Base-by-base conservation (phyloP, 2,113 vertebrate genomes). In the Anarrhichthys ocellatus region DNA sequence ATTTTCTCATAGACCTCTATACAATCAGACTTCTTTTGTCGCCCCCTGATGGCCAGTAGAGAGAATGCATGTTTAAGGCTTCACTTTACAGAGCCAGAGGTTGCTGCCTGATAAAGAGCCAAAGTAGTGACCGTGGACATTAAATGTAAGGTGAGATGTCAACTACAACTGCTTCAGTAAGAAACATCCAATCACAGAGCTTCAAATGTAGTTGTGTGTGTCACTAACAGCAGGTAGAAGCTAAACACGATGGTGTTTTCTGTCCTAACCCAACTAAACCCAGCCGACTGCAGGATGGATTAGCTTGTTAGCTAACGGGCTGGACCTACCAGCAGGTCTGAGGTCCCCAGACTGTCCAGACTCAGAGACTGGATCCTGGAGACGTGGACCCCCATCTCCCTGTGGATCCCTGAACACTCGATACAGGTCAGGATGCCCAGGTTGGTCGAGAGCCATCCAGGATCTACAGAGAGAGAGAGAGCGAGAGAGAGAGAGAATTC, bases 331-430 rank as follows among this genome's bases (percentile, higher is more conserved):
- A 93, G 78, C 71, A 93, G 72, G 76, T 93, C 92, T 24, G 92
- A 92, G 2, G 92, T 92, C 34, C 92, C 91, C 44, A 93, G 82
- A 70, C 89, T 92, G 58, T 93, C 92, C 74, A 92, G 64, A 34
- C 88, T 93, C 32, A 93, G 79, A 40, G 89, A 92, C 78, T 89
- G 82, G 48, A 93, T 92, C 80, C 91, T 85, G 64, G 92, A 93
- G 50, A 92, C 72, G 13, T 93, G 92, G 44, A 91, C 89, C 7
- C 91, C 92, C 92, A 92, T 91, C 82, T 93, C 91, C 17, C 92
- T 87, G 82, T 91, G 91, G 72, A 92, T 90, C 40, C 91, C 91
- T 5, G 92, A 93, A n/a, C 92, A 93, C 78, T 93, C 90, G 17
- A 92, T 91, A 32, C 91, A 92, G 27, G 91, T 92, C 68, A 92